A percentile compares a stretch with the other conserved stretches of the same genome.
Conservation (phyloP, 1,140 invertebrate genomes). For the Atta colombica region DNA sequence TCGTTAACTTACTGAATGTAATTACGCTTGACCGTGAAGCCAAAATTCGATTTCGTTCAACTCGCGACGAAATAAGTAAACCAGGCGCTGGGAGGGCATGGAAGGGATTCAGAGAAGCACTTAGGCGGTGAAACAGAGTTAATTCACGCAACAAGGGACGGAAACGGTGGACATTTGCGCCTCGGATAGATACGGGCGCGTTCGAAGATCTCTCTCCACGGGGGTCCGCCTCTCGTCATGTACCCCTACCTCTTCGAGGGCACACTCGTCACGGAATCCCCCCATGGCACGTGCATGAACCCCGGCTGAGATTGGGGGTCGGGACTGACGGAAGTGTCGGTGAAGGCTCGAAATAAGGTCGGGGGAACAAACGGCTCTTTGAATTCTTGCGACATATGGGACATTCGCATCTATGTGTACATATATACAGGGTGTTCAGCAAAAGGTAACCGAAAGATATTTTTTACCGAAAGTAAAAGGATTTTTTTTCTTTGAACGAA, state of each 20-base stretch:
- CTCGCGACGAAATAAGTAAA: slow-evolving; percentile 45
- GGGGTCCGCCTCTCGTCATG: slow-evolving; percentile 50
- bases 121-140: slow-evolving; percentile 59
- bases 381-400: slow-evolving; percentile 57
- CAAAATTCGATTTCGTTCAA: slow-evolving; percentile 55
- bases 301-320: slow-evolving; percentile 38
- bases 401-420: slow-evolving; percentile 41
- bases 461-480: neutral
- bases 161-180: slow-evolving; percentile 25
- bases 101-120: slow-evolving; percentile 12
- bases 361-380: slow-evolving; percentile 50
- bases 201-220: slow-evolving; percentile 37
- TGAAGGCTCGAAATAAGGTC: slow-evolving; percentile 52
- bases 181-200: slow-evolving; percentile 57
- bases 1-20: slow-evolving; percentile 60
- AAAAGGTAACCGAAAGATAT: neutral
- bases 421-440: slow-evolving; percentile 37
- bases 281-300: slow-evolving; percentile 28
- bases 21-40: slow-evolving; percentile 55
- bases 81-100: neutral
- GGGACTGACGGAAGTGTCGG: slow-evolving; percentile 35
- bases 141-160: slow-evolving; percentile 49
- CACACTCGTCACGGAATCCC: slow-evolving; percentile 44
- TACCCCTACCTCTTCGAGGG: slow-evolving; percentile 42
- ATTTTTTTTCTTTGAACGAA: neutral